A percentile compares a stretch with the other conserved stretches of the same genome.
phyloP scores from a whole-genome alignment of 2,113 vertebrate genomes.

The Neotoma lepida region DNA sequence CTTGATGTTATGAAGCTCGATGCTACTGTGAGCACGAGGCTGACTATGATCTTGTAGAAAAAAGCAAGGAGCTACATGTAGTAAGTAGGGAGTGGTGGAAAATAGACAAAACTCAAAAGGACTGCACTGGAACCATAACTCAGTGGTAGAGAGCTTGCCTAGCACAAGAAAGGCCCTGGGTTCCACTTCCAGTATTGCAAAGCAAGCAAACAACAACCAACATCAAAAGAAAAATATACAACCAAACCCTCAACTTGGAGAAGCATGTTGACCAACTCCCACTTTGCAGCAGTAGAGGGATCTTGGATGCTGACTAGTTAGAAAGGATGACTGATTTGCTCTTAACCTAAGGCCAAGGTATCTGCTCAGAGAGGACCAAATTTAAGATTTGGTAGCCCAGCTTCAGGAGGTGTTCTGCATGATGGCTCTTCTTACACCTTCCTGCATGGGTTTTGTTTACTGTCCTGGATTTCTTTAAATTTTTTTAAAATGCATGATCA shows the following conservation, averaged over 20 bases:
- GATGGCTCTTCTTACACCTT: no score
- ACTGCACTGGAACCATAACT: no score
- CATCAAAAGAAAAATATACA: not conserved
- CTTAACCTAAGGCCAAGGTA: not conserved
- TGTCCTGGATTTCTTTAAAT: not conserved
- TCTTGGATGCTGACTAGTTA: not conserved
- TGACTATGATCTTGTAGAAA: not conserved
- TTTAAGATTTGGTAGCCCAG: not conserved
- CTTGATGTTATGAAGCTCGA: not conserved
- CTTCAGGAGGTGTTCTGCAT: not conserved
- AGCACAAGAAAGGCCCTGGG: not conserved
- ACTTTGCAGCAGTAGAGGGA: not conserved
- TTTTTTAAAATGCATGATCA: not conserved
- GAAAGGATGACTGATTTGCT: not conserved
- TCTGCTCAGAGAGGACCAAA: not conserved
- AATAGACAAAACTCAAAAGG: not conserved
- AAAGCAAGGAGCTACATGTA: not conserved
- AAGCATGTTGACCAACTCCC: no score
- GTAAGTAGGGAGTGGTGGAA: no score
- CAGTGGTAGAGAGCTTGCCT: not conserved
- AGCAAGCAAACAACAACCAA: not conserved
- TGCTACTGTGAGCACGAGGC: not conserved
- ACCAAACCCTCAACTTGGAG: not conserved
- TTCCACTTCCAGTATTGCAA: not conserved
- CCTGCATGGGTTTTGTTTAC: not conserved